Conservation (phyloP, 1,140 invertebrate genomes). For the Zophobas morio region DNA sequence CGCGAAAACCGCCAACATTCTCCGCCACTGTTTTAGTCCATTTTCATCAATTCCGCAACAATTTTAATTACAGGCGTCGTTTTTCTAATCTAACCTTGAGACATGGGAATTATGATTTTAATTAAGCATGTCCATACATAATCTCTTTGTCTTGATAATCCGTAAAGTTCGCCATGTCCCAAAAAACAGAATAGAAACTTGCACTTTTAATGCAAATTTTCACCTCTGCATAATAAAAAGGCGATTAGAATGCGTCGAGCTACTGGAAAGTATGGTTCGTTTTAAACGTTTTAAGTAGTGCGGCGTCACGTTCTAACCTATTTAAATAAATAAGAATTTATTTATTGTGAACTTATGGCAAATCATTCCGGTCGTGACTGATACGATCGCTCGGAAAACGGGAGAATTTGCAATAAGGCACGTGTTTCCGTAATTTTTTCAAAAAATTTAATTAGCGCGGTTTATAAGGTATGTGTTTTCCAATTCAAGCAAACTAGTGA, state of each 20-base stretch:
- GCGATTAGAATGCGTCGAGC: conserved; percentile 21
- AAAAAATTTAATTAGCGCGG: conserved; percentile 8
- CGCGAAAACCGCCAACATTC: conserved; percentile 13
- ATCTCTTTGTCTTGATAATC: not conserved
- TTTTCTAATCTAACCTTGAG: not conserved
- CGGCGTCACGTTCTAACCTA: conserved; percentile 33
- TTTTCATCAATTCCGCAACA: not conserved
- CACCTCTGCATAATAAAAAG: conserved; percentile 19
- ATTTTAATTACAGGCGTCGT: conserved; percentile 10
- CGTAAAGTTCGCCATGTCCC: not conserved
- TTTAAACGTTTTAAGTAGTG: conserved; percentile 1
- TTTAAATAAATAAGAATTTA: conserved; percentile 43
- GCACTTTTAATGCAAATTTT: conserved; percentile 39
- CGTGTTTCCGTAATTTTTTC: conserved; percentile 6
- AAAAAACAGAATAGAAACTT: conserved; percentile 25
- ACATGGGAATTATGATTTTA: not conserved
- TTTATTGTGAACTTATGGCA: conserved; percentile 23
- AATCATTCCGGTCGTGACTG: conserved; percentile 37
- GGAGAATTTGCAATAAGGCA: conserved; percentile 23
- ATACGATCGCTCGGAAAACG: conserved; percentile 19
- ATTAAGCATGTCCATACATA: not conserved
- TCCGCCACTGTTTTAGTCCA: conserved; percentile 1
- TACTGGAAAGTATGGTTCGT: conserved; percentile 24
- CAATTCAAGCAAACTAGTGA: not conserved
- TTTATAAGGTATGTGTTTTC: not conserved